Conservation (phyloP, 2,113 vertebrate genomes). For the Passerina amoena region DNA sequence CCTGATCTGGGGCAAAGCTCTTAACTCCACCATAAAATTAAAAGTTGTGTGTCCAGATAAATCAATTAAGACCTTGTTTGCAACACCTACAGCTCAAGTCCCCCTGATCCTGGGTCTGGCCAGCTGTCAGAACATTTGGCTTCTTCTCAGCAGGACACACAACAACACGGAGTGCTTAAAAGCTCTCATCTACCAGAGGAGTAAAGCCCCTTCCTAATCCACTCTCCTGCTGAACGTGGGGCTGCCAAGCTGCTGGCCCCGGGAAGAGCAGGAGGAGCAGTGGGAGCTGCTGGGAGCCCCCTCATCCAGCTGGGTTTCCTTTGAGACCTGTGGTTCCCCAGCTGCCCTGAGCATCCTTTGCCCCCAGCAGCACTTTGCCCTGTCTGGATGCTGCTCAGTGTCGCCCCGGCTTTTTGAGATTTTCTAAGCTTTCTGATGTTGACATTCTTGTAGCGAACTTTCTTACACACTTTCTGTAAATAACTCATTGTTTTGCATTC, state of each 20-base stretch:
- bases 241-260: rapidly evolving
- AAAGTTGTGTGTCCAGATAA: conserved; percentile 1
- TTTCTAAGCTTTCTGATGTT: too few relatives aligned
- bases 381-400: neutral
- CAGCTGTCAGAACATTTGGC: conserved; percentile 23
- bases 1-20: neutral
- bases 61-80: conserved; percentile 52
- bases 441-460: too few relatives aligned
- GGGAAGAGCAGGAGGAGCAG: neutral
- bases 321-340: rapidly evolving
- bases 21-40: neutral
- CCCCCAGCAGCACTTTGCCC: neutral
- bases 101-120: neutral
- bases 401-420: too few relatives aligned
- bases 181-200: neutral
- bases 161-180: neutral
- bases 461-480: too few relatives aligned
- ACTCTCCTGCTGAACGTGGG: neutral
- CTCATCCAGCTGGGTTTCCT: rapidly evolving
- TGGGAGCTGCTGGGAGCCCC: neutral
- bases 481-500: too few relatives aligned
- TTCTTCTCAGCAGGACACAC: conserved; percentile 37
- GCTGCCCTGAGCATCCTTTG: neutral
- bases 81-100: conserved; percentile 39
- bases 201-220: conserved; percentile 55